A percentile compares a stretch with the other conserved stretches of the same genome.
These are phyloP conservation scores for Lepisosteus oculatus DNA, from an alignment of 2,113 vertebrate species.

Conservation along the genomic window DNA sequence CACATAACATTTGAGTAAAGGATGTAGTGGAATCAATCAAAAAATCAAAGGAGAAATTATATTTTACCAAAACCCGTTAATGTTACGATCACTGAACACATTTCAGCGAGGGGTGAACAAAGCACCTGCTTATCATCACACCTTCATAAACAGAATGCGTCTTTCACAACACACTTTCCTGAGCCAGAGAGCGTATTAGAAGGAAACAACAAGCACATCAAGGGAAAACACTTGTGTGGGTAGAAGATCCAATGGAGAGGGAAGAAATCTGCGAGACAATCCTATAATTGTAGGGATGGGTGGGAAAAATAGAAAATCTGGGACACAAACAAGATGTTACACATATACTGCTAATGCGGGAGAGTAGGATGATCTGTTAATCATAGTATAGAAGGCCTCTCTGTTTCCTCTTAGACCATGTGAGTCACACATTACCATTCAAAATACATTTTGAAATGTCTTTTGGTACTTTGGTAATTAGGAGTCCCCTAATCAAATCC, in stretches of 20 bases:
- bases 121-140: no score
- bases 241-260: neutral
- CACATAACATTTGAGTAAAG: no score
- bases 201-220: neutral
- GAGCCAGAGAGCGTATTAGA: neutral
- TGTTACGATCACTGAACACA: no score
- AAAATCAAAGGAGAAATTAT: no score
- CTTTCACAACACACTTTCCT: neutral
- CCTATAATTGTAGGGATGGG: constrained; percentile 20
- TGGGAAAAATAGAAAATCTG: constrained; percentile 6
- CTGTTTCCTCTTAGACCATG: neutral
- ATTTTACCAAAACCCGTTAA: no score
- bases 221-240: constrained; percentile 9
- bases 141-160: no score
- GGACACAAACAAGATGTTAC: constrained; percentile 20
- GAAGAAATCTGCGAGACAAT: constrained; percentile 6
- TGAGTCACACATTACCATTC: constrained; percentile 5
- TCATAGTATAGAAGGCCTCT: neutral
- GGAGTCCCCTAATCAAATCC: neutral
- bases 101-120: no score
- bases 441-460: constrained; percentile 5
- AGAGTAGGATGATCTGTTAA: constrained; percentile 6
- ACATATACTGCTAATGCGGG: constrained; percentile 2
- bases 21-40: no score
- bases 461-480: neutral